Base-by-base conservation (phyloP, 2,888 invertebrate genomes). In the Leptopterna dolabrata region DNA sequence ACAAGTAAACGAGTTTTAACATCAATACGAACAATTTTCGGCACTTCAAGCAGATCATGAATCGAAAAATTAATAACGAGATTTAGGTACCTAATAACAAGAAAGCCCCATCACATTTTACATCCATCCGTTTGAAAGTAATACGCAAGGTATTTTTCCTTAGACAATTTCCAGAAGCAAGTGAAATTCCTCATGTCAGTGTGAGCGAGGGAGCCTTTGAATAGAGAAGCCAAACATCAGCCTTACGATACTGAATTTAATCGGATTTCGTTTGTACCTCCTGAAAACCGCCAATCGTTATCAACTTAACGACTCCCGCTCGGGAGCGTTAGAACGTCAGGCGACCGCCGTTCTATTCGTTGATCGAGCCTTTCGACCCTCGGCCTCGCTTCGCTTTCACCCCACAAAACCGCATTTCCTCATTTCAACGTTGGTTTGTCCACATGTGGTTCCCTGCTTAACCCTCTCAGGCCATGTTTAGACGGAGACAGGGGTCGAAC, bases 361-460 rank as follows among this genome's bases (percentile, higher is more conserved):
- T 63, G 63, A 63, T 63, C 63, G 24, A 24, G 63, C 9, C 27
- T 6, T 7, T 24, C 24, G 63, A 7, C 7, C 24, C 63, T 9
- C 4, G 24, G n/a, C 55, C n/a, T 7, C 63, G 24, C 11, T 24
- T 19, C 63, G 4, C 24, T n/a, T 24, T 63, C 11, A 19, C 9
- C 63, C 63, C 63, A 19, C 63, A 63, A 63, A 63, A 63, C 63
- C 63, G 63, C 63, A 63, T 63, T 24, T 63, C 63, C 63, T 63
- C 19, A 63, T 63, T 63, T 63, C 24, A 63, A 24, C 63, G 63
- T 63, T 24, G 24, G 63, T 63, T 63, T 63, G 63, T 63, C 63
- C 63, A 63, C 63, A 63, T 63, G 63, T 63, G 63, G 63, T 63
- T 24, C 63, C 9, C 9, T 11, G 63, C 24, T 24, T 24, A 63